Percentiles rank a stretch among this genome's conserved stretches.
Conservation (phyloP, 2,113 vertebrate species). For the Cyanoderma ruficeps region DNA sequence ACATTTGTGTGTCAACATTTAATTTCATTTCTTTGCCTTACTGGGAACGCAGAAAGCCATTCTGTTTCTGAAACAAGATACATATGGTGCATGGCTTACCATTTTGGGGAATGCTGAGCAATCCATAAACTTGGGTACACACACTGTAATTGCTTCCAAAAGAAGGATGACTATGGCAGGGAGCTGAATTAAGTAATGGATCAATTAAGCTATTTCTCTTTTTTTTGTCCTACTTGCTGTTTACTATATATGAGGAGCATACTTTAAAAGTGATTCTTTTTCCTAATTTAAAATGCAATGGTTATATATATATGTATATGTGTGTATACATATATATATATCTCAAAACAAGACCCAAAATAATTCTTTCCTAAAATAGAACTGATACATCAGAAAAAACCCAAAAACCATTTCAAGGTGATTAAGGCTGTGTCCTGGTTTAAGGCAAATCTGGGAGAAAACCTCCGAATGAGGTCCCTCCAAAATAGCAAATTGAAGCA, state of each 20-base stretch:
- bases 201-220: background rate
- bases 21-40: background rate
- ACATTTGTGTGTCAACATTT: background rate
- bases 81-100: background rate
- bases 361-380: background rate
- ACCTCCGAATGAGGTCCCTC: no score
- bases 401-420: background rate
- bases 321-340: no score
- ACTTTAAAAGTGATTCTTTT: background rate
- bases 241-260: background rate
- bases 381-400: background rate
- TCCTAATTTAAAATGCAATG: background rate
- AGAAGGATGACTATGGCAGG: background rate
- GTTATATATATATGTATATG: background rate
- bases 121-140: slow-evolving; percentile 16
- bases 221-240: background rate
- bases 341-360: background rate
- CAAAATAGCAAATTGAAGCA: no score
- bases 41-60: background rate
- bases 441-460: no score
- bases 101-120: background rate
- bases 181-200: slow-evolving; percentile 28
- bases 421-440: background rate
- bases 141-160: background rate
- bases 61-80: slow-evolving; percentile 20